Percentiles rank a stretch among this genome's conserved stretches.
Evolutionary conservation across 2,888 invertebrate genomes (phyloP).

Genomic region (Nasonovia ribisnigri): DNA sequence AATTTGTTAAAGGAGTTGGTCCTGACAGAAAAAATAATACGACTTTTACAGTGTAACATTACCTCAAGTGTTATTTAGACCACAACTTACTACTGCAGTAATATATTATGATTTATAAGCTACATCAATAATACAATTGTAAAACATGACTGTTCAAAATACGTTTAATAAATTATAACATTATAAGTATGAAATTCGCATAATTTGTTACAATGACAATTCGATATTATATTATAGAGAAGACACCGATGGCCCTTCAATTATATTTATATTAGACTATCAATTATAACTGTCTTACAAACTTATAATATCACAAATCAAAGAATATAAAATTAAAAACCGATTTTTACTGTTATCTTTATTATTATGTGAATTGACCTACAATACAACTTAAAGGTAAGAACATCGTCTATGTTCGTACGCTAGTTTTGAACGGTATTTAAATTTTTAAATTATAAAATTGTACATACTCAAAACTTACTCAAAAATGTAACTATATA

Average conservation of each 20-base stretch:
- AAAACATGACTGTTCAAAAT: not conserved
- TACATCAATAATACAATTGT: not conserved
- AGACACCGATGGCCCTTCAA: not conserved
- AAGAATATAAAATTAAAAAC: not conserved
- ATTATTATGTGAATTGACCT: not conserved
- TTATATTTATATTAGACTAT: too few relatives aligned
- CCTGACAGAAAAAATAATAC: not conserved
- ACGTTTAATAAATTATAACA: not conserved
- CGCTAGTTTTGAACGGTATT: not conserved
- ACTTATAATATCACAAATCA: not conserved
- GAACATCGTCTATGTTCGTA: not conserved
- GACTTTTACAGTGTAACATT: not conserved
- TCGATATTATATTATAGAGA: not conserved
- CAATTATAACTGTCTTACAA: not conserved
- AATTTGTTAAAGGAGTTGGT: not conserved
- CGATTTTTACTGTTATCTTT: not conserved
- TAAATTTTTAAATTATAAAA: not conserved
- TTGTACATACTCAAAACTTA: not conserved
- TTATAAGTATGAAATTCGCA: not conserved
- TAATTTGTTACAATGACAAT: not conserved
- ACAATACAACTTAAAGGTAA: not conserved
- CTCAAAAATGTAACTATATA: not conserved
- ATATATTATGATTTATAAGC: too few relatives aligned
- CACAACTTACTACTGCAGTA: not conserved
- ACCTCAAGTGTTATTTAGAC: not conserved